Percentiles rank a stretch among this genome's conserved stretches.
Evolutionary conservation across 64 coral and sea anemone genomes (phyloP).

Genomic region (Porites lutea): DNA sequence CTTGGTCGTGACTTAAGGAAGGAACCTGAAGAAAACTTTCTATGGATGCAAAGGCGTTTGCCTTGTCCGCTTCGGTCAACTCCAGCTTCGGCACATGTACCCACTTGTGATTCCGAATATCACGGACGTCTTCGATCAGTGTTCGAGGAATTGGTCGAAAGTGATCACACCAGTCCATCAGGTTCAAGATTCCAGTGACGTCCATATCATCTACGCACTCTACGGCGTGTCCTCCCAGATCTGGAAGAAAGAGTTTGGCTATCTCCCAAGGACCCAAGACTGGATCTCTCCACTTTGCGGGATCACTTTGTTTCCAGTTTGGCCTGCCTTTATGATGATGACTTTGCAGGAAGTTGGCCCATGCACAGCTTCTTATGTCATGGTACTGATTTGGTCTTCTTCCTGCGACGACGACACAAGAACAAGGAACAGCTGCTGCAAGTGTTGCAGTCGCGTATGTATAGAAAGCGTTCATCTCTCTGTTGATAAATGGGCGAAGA

Average conservation of each 20-base stretch:
- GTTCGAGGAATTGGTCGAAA: conserved; percentile 33
- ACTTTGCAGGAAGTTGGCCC: conserved; percentile 49
- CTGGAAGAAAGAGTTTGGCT: conserved; percentile 81
- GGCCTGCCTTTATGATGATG: conserved; percentile 42
- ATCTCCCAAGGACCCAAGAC: conserved; percentile 75
- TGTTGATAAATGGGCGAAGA: conserved; percentile 54
- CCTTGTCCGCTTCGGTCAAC: background rate
- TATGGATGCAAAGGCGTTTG: conserved; percentile 17
- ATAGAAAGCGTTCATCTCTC: conserved; percentile 54
- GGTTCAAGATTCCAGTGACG: conserved; percentile 64
- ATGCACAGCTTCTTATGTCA: conserved; percentile 33
- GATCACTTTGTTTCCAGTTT: conserved; percentile 73
- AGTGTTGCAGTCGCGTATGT: conserved; percentile 2
- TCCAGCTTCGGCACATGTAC: conserved; percentile 30
- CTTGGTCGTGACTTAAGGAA: background rate
- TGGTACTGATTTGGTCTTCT: conserved; percentile 53
- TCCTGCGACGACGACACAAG: conserved; percentile 2
- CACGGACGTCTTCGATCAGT: conserved; percentile 25
- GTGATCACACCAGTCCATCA: conserved; percentile 65
- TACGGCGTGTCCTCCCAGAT: background rate
- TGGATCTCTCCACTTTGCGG: conserved; percentile 42
- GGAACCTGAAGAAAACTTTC: conserved; percentile 56
- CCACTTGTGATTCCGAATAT: conserved; percentile 59
- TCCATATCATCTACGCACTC: conserved; percentile 43
- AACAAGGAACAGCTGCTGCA: conserved; percentile 15